phyloP scores from a whole-genome alignment of 2,113 vertebrate species.

The Ailuropoda melanoleuca region DNA sequence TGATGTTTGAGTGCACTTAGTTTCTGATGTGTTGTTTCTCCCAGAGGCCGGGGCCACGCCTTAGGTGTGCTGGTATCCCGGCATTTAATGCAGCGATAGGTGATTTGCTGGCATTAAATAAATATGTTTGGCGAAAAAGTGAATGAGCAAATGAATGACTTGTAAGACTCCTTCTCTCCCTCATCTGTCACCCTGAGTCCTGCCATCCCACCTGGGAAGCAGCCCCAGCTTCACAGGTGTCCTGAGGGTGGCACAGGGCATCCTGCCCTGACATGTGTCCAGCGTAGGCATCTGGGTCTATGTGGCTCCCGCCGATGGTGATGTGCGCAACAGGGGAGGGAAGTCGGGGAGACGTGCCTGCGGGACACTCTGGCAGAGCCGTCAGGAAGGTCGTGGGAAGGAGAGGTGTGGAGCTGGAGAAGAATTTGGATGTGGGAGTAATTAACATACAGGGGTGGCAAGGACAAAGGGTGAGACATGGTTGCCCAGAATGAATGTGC shows the following conservation, averaged over 20 bases:
- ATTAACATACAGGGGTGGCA: fast-evolving
- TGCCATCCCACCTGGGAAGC: fast-evolving
- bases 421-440: neutral
- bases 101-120: fast-evolving
- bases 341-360: neutral
- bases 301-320: fast-evolving
- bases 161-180: neutral
- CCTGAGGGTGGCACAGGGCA: neutral
- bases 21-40: neutral
- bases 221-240: neutral
- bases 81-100: fast-evolving
- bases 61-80: neutral
- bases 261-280: fast-evolving
- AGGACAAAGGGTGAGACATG: neutral
- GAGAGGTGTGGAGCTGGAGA: too few species aligned
- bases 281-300: fast-evolving
- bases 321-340: neutral
- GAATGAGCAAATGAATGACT: fast-evolving
- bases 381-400: neutral
- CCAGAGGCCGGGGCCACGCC: fast-evolving
- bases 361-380: fast-evolving
- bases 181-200: fast-evolving
- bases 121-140: neutral
- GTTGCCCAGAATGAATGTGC: neutral
- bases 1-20: neutral